A percentile compares a stretch with the other conserved stretches of the same genome.
Evolutionary conservation across 1,140 invertebrate species (phyloP).

Genomic region (Drosophila yakuba): DNA sequence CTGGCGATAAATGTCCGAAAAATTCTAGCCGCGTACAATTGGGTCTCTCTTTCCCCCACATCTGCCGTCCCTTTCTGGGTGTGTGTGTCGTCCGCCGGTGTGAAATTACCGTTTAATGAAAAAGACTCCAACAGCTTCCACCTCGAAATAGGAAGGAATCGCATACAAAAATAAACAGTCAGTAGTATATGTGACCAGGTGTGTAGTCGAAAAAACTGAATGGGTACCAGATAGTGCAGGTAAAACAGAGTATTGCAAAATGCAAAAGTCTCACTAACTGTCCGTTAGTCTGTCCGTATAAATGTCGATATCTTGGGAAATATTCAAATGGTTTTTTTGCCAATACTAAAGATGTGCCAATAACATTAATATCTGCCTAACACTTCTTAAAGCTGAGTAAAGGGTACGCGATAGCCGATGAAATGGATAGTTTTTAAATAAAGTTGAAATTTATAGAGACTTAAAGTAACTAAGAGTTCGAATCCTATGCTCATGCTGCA

Average conservation of each 20-base stretch:
- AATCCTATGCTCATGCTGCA: no score
- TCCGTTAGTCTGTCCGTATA: no score
- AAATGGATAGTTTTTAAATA: no score
- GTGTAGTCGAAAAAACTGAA: constrained; percentile 24
- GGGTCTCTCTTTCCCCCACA: background rate
- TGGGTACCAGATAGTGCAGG: background rate
- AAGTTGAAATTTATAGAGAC: no score
- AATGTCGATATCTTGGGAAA: no score
- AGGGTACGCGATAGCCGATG: no score
- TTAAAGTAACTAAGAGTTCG: no score
- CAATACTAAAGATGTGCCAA: no score
- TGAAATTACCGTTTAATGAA: constrained; percentile 81
- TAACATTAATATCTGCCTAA: no score
- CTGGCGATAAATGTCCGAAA: constrained; percentile 75
- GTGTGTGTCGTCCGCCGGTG: constrained; percentile 44
- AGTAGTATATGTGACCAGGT: constrained; percentile 20
- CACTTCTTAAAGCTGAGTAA: no score
- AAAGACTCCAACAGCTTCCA: constrained; percentile 48
- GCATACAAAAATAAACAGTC: constrained; percentile 29
- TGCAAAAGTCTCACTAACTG: no score
- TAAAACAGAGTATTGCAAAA: background rate
- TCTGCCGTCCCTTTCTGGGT: background rate
- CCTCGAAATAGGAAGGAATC: constrained; percentile 22
- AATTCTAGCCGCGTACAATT: constrained; percentile 69
- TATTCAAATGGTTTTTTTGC: no score